These are phyloP conservation scores for Rhyacophila brunnea DNA, from an alignment of 1,140 invertebrate species.

Conservation along the genomic window DNA sequence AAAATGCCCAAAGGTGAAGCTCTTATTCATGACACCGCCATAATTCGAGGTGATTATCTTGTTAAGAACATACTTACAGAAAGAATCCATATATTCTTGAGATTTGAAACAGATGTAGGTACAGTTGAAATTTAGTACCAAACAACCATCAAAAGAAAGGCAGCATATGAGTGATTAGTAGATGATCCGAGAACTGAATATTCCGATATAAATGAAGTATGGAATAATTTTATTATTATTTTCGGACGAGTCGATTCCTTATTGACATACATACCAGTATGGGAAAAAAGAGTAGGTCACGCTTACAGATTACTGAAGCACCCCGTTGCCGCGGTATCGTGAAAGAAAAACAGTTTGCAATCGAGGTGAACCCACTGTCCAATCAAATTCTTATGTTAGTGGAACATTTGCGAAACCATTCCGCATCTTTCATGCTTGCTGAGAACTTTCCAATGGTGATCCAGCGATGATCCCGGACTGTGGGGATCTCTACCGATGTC, in stretches of 20 bases:
- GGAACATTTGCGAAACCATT: conserved; percentile 77
- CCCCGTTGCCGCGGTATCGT: conserved; percentile 64
- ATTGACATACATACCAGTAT: conserved; percentile 68
- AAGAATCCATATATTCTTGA: conserved; percentile 69
- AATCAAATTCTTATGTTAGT: conserved; percentile 75
- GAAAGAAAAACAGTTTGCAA: conserved; percentile 62
- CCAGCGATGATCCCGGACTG: conserved; percentile 74
- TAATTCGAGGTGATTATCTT: conserved; percentile 64
- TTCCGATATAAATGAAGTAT: conserved; percentile 62
- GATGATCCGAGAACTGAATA: conserved; percentile 61
- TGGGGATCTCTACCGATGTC: conserved; percentile 73
- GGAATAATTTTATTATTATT: conserved; percentile 65
- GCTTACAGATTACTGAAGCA: conserved; percentile 74
- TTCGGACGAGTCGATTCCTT: conserved; percentile 62
- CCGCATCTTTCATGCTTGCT: conserved; percentile 64
- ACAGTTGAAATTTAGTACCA: conserved; percentile 39
- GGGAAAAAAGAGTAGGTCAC: conserved; percentile 66
- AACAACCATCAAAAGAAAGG: conserved; percentile 51
- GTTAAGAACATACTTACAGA: conserved; percentile 66
- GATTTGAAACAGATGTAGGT: conserved; percentile 37
- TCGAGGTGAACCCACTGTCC: conserved; percentile 81
- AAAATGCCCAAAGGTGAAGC: conserved; percentile 70
- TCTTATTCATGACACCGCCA: conserved; percentile 66
- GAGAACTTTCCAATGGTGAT: conserved; percentile 58
- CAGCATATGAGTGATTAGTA: conserved; percentile 51